A percentile compares a stretch with the other conserved stretches of the same genome.
These are phyloP conservation scores for Latheticus oryzae DNA, from an alignment of 2,888 invertebrate species.

Conservation along the genomic window DNA sequence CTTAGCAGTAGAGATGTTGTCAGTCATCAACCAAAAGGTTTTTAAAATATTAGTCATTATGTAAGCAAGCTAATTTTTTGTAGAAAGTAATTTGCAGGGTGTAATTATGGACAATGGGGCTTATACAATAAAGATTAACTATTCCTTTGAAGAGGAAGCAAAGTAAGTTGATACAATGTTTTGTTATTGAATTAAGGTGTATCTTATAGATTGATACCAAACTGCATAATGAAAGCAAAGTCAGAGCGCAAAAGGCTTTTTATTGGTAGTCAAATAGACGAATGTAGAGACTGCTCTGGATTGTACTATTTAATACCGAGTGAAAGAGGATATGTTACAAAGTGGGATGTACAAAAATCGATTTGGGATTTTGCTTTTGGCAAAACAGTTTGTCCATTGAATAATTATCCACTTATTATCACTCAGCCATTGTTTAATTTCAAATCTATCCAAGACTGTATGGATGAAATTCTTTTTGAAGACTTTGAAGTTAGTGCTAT, in stretches of 20 bases:
- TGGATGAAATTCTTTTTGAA: conserved; percentile 97
- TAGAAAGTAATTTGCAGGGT: conserved; percentile 37
- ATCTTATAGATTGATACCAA: conserved; percentile 88
- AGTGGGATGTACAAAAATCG: conserved; percentile 96
- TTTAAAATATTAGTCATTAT: background rate
- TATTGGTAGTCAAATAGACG: conserved; percentile 94
- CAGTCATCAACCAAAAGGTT: conserved; percentile 30
- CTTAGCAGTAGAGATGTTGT: conserved; percentile 35
- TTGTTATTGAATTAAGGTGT: conserved; percentile 1
- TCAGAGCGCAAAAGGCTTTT: conserved; percentile 94
- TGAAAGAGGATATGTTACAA: conserved; percentile 94
- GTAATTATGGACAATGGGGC: conserved; percentile 83
- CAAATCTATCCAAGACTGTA: conserved; percentile 89
- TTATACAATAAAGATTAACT: conserved; percentile 87
- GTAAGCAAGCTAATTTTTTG: conserved; percentile 16
- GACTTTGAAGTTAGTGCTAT: conserved; percentile 93
- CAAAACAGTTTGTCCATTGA: conserved; percentile 83
- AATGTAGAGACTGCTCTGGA: conserved; percentile 95
- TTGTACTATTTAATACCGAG: conserved; percentile 93
- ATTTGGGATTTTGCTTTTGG: conserved; percentile 97
- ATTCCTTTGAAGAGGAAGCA: conserved; percentile 75
- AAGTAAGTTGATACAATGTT: conserved; percentile 65
- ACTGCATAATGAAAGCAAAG: conserved; percentile 98
- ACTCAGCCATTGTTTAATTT: conserved; percentile 97
- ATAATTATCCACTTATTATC: conserved; percentile 83